Base-by-base conservation (phyloP, 2,113 vertebrate genomes). In the Nyctereutes procyonoides region DNA sequence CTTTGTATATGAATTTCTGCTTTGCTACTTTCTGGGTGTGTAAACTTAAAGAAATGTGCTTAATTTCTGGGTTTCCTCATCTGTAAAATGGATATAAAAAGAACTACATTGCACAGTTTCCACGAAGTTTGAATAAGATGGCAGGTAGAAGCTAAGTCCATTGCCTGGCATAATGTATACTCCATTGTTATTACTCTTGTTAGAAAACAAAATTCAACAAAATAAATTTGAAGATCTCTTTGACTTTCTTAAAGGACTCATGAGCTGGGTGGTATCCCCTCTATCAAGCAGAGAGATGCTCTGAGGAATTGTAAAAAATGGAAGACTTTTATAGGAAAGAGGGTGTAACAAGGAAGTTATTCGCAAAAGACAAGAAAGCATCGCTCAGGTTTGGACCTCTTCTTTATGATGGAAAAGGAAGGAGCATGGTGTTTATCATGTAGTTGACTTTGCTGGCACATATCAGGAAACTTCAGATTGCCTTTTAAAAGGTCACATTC, bases 51-150 rank as follows among this genome's bases (percentile, higher is more conserved):
- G 11, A 92, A 89, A 53, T 84, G 5, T 13, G 17, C 20, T 77
- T 90, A 88, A 56, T 55, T 73, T 62, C 19, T 89, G 53, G 67
- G 17, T 96, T 92, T 96, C 55, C 85, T 86, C 53, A 15, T 53
- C 76, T 86, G 48, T n/a, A 43, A 95, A 71, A n/a, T 38, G 26
- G 8, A 86, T 65, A 65, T 56, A 76, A 69, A 88, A 90, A 88
- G 55, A 88, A 91, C 82, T 63, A 24, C 69, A 12, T 71, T 22
- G 13, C 13, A 74, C 15, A 86, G 35, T 92, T 95, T 82, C 43
- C 53, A 63, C 53, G 32, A 73, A 89, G 26, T 74, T 86, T 69
- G 80, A 95, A 79, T 15, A 82, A 86, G 9, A 28, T 28, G 32
- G 14, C 35, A 51, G 30, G 38, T 48, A 43, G 90, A 96, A 85